Conservation (phyloP, 2,888 invertebrate genomes). For the Drosophila monieri region DNA sequence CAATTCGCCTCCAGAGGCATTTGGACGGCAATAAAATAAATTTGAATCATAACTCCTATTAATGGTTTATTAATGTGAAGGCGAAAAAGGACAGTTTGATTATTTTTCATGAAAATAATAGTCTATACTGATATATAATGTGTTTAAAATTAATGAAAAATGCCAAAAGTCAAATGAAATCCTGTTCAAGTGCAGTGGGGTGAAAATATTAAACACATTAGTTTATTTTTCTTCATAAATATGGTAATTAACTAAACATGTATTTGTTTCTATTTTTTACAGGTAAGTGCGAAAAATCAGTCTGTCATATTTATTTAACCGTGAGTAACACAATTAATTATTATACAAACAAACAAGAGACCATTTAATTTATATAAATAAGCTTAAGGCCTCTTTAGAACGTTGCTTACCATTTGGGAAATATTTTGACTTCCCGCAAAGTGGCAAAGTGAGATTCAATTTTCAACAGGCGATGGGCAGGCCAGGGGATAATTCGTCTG, state of each 20-base stretch:
- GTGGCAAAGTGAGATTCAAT: constrained; percentile 11
- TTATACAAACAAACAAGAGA: constrained; percentile 24
- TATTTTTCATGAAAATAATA: too few relatives aligned
- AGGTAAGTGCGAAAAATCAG: constrained; percentile 65
- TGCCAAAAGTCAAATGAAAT: not conserved
- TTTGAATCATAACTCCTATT: not conserved
- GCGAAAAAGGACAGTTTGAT: not conserved
- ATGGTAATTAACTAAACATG: constrained; percentile 26
- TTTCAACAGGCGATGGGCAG: constrained; percentile 37
- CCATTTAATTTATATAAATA: constrained; percentile 6
- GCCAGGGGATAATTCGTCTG: constrained; percentile 51
- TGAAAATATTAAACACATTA: not conserved
- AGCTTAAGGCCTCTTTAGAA: not conserved
- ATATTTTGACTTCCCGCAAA: not conserved
- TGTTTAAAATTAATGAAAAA: not conserved
- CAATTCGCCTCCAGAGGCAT: not conserved
- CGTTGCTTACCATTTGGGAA: not conserved
- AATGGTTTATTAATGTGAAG: not conserved
- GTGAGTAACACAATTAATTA: constrained; percentile 28
- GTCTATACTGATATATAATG: too few relatives aligned
- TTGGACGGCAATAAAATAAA: not conserved
- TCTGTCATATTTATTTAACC: not conserved
- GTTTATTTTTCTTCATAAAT: not conserved
- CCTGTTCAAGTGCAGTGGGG: not conserved
- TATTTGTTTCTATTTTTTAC: constrained; percentile 45